Evolutionary conservation across 64 coral and sea anemone species (phyloP).

Genomic region (Orbicella faveolata): DNA sequence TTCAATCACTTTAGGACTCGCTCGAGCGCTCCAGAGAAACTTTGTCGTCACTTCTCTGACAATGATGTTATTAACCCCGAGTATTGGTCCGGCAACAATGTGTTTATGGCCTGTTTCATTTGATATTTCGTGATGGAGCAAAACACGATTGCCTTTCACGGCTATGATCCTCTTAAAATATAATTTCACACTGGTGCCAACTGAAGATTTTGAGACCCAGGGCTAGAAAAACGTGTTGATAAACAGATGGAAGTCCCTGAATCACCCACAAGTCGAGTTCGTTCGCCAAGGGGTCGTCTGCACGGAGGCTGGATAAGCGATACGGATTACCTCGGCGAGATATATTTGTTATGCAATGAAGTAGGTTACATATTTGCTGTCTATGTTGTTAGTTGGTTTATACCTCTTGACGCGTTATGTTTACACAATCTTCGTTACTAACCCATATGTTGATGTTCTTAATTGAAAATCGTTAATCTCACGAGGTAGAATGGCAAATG

Average conservation of each 20-base stretch:
- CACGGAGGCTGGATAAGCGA: conserved; percentile 32
- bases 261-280: background rate
- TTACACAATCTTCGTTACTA: background rate
- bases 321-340: conserved; percentile 1
- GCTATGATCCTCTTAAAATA: background rate
- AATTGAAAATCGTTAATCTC: background rate
- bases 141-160: background rate
- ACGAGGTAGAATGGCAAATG: background rate
- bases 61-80: background rate
- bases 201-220: background rate
- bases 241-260: background rate
- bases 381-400: background rate
- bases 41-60: background rate
- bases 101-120: background rate
- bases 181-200: background rate
- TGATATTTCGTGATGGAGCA: background rate
- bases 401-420: background rate
- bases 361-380: conserved; percentile 9
- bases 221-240: background rate
- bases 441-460: background rate
- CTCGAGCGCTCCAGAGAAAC: background rate
- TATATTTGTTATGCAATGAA: conserved; percentile 18
- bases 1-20: background rate
- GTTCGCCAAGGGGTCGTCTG: background rate
- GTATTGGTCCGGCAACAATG: background rate